Percentiles rank a stretch among this genome's conserved stretches.
These are phyloP conservation scores for Uria lomvia DNA, from an alignment of 2,113 vertebrate species.

Conservation along the genomic window DNA sequence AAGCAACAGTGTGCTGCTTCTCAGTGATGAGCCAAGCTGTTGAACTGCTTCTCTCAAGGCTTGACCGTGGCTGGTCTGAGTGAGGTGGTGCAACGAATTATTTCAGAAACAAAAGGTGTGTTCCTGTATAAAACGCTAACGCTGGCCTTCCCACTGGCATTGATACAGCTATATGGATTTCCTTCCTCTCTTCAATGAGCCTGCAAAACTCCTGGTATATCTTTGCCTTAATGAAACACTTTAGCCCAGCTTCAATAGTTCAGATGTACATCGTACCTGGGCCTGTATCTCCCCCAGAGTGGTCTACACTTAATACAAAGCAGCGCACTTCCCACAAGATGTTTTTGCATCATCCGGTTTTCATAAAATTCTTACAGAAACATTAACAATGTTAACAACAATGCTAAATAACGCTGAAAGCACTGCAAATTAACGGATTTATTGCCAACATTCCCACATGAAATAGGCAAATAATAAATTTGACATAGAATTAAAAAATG, in stretches of 20 bases:
- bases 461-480: not conserved
- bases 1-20: not conserved
- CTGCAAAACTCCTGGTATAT: not conserved
- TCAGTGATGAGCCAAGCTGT: not conserved
- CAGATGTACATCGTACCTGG: not conserved
- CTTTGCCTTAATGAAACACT: not conserved
- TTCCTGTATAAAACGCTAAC: not conserved
- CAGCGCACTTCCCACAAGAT: not conserved
- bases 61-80: not conserved
- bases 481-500: not conserved
- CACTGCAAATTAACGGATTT: not conserved
- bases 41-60: not conserved
- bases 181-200: not conserved
- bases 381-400: not conserved
- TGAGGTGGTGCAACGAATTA: not conserved
- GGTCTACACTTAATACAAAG: not conserved
- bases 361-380: not conserved
- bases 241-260: not conserved
- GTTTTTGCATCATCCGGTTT: not conserved
- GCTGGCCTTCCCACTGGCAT: not conserved
- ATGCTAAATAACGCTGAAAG: not conserved
- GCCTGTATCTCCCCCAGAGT: not conserved
- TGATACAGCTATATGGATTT: rapidly evolving
- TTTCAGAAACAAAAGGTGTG: not conserved
- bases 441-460: not conserved